Base-by-base conservation (phyloP, 2,113 vertebrate genomes). In the Sander lucioperca region DNA sequence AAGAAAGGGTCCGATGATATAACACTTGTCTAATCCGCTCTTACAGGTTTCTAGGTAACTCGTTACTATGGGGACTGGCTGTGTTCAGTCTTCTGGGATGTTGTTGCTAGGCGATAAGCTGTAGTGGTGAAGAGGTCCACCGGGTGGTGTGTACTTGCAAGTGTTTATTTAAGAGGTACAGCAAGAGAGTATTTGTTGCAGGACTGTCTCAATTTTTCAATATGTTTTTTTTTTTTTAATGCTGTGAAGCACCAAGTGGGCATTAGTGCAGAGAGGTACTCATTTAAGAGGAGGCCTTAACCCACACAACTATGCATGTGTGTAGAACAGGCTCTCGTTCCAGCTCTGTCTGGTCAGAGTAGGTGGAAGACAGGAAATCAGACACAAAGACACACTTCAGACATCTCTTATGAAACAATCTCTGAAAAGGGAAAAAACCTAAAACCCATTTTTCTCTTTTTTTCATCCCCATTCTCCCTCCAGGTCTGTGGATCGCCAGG, bases 401-500 rank as follows among this genome's bases (percentile, higher is more conserved):
- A 80, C 50, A 74, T 61, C 50, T 82, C 43, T 74, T 67, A 73
- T 21, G 56, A 79, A 87, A 77, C 50, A 6, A 45, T 58, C 51
- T 39, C 57, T 66, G 58, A 56, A 12, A 15, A 48, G 19, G 13
- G 25, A 65, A 43, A 1, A 1, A 45, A 3, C 8, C 21, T 79
- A n/a, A 82, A 77, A 80, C 14, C n/a, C 27, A 15, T 25, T 62
- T 57, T 21, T 2, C 6, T 56, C 23, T 12, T 51, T 30, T 23
- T 36, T 45, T 25, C 25, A 33, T 3, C 48, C 6, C 57, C 36
- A 73, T 30, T 74, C 51, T 69, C 59, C 80, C 53, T 88, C 9
- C 51, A 96, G 95, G 95, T 95, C 95, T 95, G 95, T 95, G 94
- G 92, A 92, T 88, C 84, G 92, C 83, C 91, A 91, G 93, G 90